phyloP scores from a whole-genome alignment of 2,797 vertebrate species.

The Psittacula derbiana region DNA sequence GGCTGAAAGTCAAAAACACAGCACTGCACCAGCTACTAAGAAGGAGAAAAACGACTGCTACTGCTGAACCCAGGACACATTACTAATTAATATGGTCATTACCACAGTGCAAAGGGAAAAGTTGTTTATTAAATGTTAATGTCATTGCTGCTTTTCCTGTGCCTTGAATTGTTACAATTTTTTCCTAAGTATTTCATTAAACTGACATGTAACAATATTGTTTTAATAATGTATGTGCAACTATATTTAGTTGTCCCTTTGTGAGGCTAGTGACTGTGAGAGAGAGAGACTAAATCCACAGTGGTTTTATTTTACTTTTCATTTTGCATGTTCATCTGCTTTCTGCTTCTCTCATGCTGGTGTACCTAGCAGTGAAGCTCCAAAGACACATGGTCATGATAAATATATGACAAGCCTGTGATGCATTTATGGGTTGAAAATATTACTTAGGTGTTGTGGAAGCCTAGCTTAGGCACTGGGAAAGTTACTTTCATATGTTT shows the following conservation, averaged over 20 bases:
- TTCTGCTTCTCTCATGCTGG: neutral
- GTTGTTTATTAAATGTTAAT: conserved; percentile 75
- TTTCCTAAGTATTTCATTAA: conserved; percentile 66
- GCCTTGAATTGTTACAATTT: conserved; percentile 62
- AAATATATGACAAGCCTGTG: neutral
- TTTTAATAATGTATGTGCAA: conserved; percentile 61
- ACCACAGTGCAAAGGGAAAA: conserved; percentile 24
- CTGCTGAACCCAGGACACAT: neutral
- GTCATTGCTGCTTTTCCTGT: neutral
- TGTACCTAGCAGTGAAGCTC: neutral
- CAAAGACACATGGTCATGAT: neutral
- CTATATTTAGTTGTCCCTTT: conserved; percentile 47
- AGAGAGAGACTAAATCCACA: neutral
- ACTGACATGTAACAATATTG: conserved; percentile 62
- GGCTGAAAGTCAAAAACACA: no score
- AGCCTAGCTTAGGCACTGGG: neutral
- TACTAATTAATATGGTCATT: conserved; percentile 72
- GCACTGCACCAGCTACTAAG: no score
- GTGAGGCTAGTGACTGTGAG: neutral
- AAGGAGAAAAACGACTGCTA: no score
- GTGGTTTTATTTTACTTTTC: neutral
- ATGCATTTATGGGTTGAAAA: neutral
- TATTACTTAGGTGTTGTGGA: neutral
- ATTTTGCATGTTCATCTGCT: neutral
- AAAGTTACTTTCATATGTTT: neutral